Base-by-base conservation (phyloP, 2,797 vertebrate species). In the Crocidura indochinensis region DNA sequence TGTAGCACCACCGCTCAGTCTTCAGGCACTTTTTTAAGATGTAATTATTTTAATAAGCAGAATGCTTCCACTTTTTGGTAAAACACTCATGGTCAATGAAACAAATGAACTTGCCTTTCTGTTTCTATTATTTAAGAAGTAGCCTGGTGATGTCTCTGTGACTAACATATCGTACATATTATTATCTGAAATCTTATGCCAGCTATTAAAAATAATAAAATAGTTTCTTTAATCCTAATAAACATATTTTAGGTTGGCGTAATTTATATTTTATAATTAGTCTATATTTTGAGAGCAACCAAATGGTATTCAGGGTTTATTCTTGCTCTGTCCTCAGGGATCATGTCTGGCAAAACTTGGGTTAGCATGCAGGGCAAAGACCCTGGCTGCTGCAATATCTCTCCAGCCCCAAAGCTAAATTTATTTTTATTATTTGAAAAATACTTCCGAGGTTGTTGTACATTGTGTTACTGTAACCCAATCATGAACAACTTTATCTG, bases 351-450 rank as follows among this genome's bases (percentile, higher is more conserved):
- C 38, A 38, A 5, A 2, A 38, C 38, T 38, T 38, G 38, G 38
- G 38, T 38, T 38, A 38, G 38, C 38, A 38, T 38, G 38, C 38
- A 38, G 38, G 38, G 38, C 38, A 38, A 38, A 38, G 2, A 38
- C 38, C 5, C 38, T 38, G 38, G 38, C 38, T 38, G 38, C 38
- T 38, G 38, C 5, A 38, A 38, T 38, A 38, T 38, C 38, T 38
- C 38, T 38, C 38, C 38, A 38, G 38, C 38, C 38, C 38, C 38
- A 38, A 38, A 38, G 38, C 38, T 44, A 85, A 72, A 83, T 86
- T 92, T 67, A 56, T 26, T 88, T 84, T 62, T 49, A 53, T 72
- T n/a, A 85, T 87, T 87, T 93, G 72, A 60, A 91, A 64, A 80
- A 90, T 69, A 72, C 53, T 85, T 84, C 2, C 5, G 38, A 38